Percentiles rank a stretch among this genome's conserved stretches.
Evolutionary conservation across 2,888 invertebrate genomes (phyloP).

Genomic region (Drosophila conformis): DNA sequence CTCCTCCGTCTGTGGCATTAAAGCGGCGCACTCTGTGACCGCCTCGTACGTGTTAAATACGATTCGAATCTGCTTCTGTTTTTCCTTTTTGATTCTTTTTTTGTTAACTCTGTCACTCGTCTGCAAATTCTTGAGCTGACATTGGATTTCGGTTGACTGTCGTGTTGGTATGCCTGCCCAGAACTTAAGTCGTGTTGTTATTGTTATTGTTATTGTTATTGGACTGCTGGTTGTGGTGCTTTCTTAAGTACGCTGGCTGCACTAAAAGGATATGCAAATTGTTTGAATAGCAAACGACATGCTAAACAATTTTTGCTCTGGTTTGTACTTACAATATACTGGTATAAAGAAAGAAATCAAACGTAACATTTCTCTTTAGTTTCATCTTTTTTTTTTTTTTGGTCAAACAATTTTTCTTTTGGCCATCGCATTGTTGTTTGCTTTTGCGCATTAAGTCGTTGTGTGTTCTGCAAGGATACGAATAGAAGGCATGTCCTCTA

Average conservation of each 20-base stretch:
- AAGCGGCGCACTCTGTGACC: slow-evolving; percentile 42
- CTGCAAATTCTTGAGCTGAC: slow-evolving; percentile 76
- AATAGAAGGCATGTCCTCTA: slow-evolving; percentile 38
- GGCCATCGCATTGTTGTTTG: slow-evolving; percentile 53
- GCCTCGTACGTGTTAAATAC: slow-evolving; percentile 77
- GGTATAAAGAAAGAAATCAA: slow-evolving; percentile 41
- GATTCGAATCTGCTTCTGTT: slow-evolving; percentile 50
- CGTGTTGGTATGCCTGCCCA: slow-evolving; percentile 64
- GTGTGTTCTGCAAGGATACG: slow-evolving; percentile 41
- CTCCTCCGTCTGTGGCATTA: slow-evolving; percentile 30
- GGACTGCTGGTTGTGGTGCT: slow-evolving; percentile 49
- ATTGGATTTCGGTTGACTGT: slow-evolving; percentile 79
- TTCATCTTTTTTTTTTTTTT: slow-evolving; percentile 34
- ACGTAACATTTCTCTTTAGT: slow-evolving; percentile 55
- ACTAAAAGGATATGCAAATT: slow-evolving; percentile 81
- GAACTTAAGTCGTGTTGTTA: slow-evolving; percentile 25
- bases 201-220: slow-evolving; percentile 37
- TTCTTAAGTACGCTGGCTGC: slow-evolving; percentile 72
- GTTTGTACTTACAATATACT: slow-evolving; percentile 8
- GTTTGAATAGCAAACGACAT: slow-evolving; percentile 78
- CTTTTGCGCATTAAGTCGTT: slow-evolving; percentile 77
- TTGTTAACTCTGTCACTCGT: slow-evolving; percentile 15
- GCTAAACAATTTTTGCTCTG: slow-evolving; percentile 67
- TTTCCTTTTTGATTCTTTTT: slow-evolving; percentile 2
- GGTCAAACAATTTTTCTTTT: slow-evolving; percentile 58